These are phyloP conservation scores for Paramormyrops hopkinsi DNA, from an alignment of 2,797 vertebrate species.

Conservation along the genomic window DNA sequence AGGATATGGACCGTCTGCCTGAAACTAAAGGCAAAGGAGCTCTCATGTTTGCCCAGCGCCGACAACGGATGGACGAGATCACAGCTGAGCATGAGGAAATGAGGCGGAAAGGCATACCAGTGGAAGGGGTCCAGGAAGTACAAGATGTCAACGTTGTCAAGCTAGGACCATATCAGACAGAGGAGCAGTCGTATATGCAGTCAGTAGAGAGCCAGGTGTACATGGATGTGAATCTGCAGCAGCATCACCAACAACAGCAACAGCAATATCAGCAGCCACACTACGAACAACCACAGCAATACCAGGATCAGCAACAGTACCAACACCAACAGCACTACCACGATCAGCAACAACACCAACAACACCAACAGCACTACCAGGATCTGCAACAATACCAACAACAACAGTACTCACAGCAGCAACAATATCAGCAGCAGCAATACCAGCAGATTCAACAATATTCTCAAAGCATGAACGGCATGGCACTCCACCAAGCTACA, in stretches of 20 bases:
- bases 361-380: constrained; percentile 47
- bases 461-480: constrained; percentile 71
- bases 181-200: constrained; percentile 55
- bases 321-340: constrained; percentile 45
- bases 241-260: constrained; percentile 48
- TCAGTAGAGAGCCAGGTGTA: constrained; percentile 66
- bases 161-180: constrained; percentile 41
- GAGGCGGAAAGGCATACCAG: constrained; percentile 60
- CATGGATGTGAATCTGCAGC: constrained; percentile 64
- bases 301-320: constrained; percentile 45
- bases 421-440: constrained; percentile 35
- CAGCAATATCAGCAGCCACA: constrained; percentile 42
- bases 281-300: constrained; percentile 42
- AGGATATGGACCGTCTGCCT: constrained; percentile 80
- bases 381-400: constrained; percentile 43
- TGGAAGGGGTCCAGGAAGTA: constrained; percentile 54
- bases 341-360: constrained; percentile 44
- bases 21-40: constrained; percentile 92
- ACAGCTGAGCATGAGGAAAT: constrained; percentile 83
- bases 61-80: constrained; percentile 89
- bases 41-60: constrained; percentile 87
- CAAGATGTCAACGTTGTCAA: constrained; percentile 34
- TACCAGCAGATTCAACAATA: constrained; percentile 61
- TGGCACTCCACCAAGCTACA: constrained; percentile 58
- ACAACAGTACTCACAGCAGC: constrained; percentile 50